Base-by-base conservation (phyloP, 1,140 invertebrate species). In the Drosophila sp. region DNA sequence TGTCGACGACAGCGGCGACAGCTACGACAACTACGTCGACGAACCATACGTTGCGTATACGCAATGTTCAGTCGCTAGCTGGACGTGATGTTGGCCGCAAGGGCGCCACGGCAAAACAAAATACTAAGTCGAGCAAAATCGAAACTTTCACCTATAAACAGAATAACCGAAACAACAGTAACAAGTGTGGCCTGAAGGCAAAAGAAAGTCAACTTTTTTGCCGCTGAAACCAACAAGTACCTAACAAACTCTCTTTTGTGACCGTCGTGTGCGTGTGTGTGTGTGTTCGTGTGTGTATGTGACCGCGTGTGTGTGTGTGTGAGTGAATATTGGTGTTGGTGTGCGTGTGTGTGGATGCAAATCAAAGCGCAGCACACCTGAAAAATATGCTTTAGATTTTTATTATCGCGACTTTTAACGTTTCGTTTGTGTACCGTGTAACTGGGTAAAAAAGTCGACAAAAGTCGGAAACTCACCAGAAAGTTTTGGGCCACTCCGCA, bases 51-150 rank as follows among this genome's bases (percentile, higher is more conserved):
- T 83, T 83, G 83, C 83, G 83, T 87, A 87, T 87, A 87, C 83
- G 83, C 83, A 89, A 66, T 57, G 72, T 83, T 69, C 29, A 44
- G 83, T 87, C 83, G 79, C 73, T 83, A 87, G 84, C 83, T 87
- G 83, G 79, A 87, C 83, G 84, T 87, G 83, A 76, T 87, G 83
- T 87, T 87, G 83, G 83, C 83, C 83, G 80, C 84, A 87, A 87
- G 84, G 76, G 76, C 83, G 81, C 70, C 80, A 76, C 83, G 83
- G 83, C 76, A 82, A 71, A 79, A 32, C 67, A 70, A 68, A 50
- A 33, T 33, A 47, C 25, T 10, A 50, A 50, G 2, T 27, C 44
- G 27, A 73, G 50, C 69, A 66, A 63, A 69, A 38, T 29, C 30
- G 56, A 33, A 11, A 57, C 44, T 23, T 25, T 40, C 60, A 66